Conservation (phyloP, 92 coral and sea anemone genomes). For the Zoanthus sansibaricus region DNA sequence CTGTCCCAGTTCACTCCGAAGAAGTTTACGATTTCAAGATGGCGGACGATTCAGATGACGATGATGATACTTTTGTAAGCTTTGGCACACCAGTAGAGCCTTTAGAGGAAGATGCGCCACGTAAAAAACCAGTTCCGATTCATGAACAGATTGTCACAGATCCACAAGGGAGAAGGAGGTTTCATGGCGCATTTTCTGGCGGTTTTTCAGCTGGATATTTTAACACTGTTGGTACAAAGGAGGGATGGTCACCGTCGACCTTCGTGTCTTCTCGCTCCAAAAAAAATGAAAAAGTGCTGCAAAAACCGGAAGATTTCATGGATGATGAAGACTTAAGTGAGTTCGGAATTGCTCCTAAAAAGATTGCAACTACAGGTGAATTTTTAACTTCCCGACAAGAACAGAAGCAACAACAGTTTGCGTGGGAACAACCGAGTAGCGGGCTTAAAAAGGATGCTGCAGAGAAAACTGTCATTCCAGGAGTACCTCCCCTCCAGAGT, state of each 20-base stretch:
- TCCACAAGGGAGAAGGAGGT: constrained; percentile 89
- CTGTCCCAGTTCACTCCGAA: constrained; percentile 45
- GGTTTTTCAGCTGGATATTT: constrained; percentile 99
- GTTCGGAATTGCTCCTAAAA: constrained; percentile 96
- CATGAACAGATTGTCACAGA: constrained; percentile 99
- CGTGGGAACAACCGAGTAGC: constrained; percentile 41
- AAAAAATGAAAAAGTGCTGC: constrained; percentile 64
- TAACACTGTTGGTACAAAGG: constrained; percentile 97
- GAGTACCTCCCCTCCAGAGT: constrained; percentile 71
- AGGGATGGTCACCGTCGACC: constrained; percentile 95
- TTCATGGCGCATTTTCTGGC: constrained; percentile 99
- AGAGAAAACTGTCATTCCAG: constrained; percentile 49
- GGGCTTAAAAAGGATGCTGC: neutral
- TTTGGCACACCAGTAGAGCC: constrained; percentile 93
- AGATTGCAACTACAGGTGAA: constrained; percentile 81
- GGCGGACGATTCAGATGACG: constrained; percentile 84
- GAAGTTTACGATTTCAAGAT: constrained; percentile 63
- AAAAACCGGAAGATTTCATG: constrained; percentile 98
- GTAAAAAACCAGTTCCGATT: constrained; percentile 92
- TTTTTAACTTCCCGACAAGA: constrained; percentile 58
- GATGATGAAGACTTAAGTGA: constrained; percentile 97
- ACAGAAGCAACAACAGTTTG: constrained; percentile 45
- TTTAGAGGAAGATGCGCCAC: constrained; percentile 93
- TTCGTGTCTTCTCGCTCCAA: constrained; percentile 91
- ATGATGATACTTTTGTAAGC: constrained; percentile 77